These are phyloP conservation scores for Phaethornis superciliosus DNA, from an alignment of 2,113 vertebrate species.

Conservation along the genomic window DNA sequence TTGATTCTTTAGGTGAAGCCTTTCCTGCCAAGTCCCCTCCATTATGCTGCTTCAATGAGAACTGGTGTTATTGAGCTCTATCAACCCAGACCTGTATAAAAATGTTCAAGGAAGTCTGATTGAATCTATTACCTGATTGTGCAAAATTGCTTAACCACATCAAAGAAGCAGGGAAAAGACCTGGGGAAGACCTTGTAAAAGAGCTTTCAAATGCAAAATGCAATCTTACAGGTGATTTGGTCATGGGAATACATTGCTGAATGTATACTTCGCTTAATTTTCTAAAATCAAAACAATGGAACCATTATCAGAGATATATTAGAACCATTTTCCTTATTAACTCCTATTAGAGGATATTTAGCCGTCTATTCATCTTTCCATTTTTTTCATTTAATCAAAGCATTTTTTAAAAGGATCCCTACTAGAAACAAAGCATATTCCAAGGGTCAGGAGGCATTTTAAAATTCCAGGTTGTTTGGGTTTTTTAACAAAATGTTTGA, in stretches of 20 bases:
- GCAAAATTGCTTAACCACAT: slow-evolving; percentile 75
- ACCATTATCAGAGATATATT: slow-evolving; percentile 82
- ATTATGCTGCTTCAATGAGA: background rate
- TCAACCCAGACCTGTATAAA: background rate
- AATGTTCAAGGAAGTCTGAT: slow-evolving; percentile 67
- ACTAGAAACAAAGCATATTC: slow-evolving; percentile 21
- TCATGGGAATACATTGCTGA: slow-evolving; percentile 67
- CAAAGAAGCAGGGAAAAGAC: slow-evolving; percentile 64
- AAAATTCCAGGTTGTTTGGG: background rate
- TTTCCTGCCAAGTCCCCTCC: background rate
- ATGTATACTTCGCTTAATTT: slow-evolving; percentile 75
- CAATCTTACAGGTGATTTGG: slow-evolving; percentile 79
- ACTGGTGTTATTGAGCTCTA: background rate
- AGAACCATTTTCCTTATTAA: slow-evolving; percentile 79
- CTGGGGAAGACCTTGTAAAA: slow-evolving; percentile 69
- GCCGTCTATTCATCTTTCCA: slow-evolving; percentile 58
- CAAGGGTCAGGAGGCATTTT: slow-evolving; percentile 9
- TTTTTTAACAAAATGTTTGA: slow-evolving; percentile 12
- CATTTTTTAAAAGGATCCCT: slow-evolving; percentile 14
- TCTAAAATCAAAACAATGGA: slow-evolving; percentile 83
- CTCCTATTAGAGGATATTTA: slow-evolving; percentile 77
- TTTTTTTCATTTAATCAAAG: slow-evolving; percentile 51
- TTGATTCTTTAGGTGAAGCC: background rate
- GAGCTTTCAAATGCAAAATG: slow-evolving; percentile 80
- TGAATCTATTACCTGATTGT: slow-evolving; percentile 73